Evolutionary conservation across 2,113 vertebrate species (phyloP).

Genomic region (Haemorhous mexicanus): DNA sequence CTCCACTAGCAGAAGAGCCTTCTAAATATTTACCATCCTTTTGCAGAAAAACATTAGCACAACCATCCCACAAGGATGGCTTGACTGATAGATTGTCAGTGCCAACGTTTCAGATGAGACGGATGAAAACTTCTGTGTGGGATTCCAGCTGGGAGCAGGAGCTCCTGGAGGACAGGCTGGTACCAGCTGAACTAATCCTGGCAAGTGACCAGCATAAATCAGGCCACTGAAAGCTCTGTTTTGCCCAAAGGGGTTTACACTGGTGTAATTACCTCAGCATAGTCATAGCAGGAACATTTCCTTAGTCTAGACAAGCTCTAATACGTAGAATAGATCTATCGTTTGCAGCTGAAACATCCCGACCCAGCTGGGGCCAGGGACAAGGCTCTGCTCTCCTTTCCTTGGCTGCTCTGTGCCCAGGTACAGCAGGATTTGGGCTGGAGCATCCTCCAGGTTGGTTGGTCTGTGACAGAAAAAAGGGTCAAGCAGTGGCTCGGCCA

Average conservation of each 20-base stretch:
- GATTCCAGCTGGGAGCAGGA: slow-evolving; percentile 25
- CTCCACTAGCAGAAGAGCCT: not conserved
- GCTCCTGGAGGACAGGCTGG: slow-evolving; percentile 25
- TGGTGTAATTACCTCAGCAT: slow-evolving; percentile 41
- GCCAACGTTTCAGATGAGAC: not conserved
- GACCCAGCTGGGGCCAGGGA: not conserved
- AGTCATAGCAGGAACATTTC: slow-evolving; percentile 58
- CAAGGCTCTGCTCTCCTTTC: not conserved
- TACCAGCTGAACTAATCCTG: slow-evolving; percentile 61
- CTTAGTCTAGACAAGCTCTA: slow-evolving; percentile 65
- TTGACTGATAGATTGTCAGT: not conserved
- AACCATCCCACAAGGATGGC: not conserved
- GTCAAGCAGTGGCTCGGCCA: not conserved
- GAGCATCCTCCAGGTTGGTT: not conserved
- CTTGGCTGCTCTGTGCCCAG: fast-evolving
- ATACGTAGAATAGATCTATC: slow-evolving; percentile 52
- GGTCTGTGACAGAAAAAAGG: not conserved
- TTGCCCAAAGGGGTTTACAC: slow-evolving; percentile 57
- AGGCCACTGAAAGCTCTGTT: slow-evolving; percentile 61
- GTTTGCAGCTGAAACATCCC: slow-evolving; percentile 14
- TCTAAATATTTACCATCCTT: not conserved
- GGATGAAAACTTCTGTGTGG: not conserved
- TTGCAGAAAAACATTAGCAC: not conserved
- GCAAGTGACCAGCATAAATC: slow-evolving; percentile 60
- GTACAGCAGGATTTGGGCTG: not conserved